Evolutionary conservation across 2,888 invertebrate species (phyloP).

Genomic region (Dilophus febrilis): DNA sequence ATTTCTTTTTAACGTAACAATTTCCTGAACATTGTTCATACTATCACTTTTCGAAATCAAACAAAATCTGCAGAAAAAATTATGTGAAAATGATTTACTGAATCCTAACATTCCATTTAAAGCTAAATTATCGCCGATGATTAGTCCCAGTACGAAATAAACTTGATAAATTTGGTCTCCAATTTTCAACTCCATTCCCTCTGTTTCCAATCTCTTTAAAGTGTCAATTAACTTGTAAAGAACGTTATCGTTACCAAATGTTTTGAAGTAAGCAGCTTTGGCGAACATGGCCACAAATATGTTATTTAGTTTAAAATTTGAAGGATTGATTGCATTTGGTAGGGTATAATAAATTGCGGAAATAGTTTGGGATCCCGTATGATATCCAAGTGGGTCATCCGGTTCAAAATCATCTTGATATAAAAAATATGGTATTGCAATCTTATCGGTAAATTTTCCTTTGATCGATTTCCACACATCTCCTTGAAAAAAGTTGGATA

Average conservation of each 20-base stretch:
- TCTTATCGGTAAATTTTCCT: background rate
- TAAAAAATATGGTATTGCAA: background rate
- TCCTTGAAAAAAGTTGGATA: background rate
- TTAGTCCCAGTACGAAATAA: background rate
- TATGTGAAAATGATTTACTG: background rate
- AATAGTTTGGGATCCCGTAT: background rate
- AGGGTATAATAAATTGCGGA: background rate
- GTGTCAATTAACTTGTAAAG: no score
- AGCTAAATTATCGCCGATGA: conserved; percentile 2
- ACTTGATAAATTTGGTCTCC: no score
- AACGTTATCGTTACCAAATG: no score
- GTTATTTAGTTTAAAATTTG: no score
- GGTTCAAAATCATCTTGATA: background rate
- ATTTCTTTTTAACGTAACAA: background rate
- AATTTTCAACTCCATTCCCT: no score
- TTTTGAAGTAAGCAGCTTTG: no score
- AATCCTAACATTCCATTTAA: background rate
- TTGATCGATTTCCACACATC: background rate
- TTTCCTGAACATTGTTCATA: background rate
- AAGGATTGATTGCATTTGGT: no score
- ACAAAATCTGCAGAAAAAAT: background rate
- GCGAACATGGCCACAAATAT: no score
- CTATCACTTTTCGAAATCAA: background rate
- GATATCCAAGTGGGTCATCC: background rate
- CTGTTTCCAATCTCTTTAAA: no score